Conservation (phyloP, 2,888 invertebrate genomes). For the Leuctra nigra region DNA sequence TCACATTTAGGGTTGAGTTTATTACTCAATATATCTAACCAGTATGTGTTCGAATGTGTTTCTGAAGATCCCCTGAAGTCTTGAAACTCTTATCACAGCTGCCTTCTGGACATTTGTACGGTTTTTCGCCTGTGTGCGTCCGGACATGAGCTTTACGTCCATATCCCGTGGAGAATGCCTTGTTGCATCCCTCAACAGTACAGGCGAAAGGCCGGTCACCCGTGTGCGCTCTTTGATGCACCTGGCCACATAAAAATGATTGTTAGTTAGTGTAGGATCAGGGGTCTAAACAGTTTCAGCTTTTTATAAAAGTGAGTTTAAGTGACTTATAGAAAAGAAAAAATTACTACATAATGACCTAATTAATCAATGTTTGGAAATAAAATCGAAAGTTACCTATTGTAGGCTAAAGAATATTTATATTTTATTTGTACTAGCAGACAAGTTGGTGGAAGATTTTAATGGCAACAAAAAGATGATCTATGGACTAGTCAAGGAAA, state of each 20-base stretch:
- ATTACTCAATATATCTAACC: too few relatives aligned
- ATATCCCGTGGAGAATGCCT: conserved; percentile 51
- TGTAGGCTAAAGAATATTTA: too few relatives aligned
- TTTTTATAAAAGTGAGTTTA: neutral
- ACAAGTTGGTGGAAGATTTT: too few relatives aligned
- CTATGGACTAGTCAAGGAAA: too few relatives aligned
- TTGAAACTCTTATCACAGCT: conserved; percentile 51
- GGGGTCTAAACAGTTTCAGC: neutral
- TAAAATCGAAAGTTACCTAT: too few relatives aligned
- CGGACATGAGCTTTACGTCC: conserved; percentile 51
- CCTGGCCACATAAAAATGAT: conserved; percentile 38
- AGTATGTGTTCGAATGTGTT: conserved; percentile 53
- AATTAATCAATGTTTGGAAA: too few relatives aligned
- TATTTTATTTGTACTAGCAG: too few relatives aligned
- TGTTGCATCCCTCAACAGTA: conserved; percentile 48
- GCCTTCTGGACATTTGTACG: conserved; percentile 48
- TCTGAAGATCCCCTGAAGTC: conserved; percentile 53
- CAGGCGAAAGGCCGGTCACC: conserved; percentile 51
- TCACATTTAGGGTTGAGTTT: too few relatives aligned
- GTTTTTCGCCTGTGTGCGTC: conserved; percentile 53
- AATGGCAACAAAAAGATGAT: too few relatives aligned
- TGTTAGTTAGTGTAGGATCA: too few relatives aligned
- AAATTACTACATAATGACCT: too few relatives aligned
- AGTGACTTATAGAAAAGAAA: too few relatives aligned
- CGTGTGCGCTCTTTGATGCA: conserved; percentile 47